A percentile compares a stretch with the other conserved stretches of the same genome.
Evolutionary conservation across 1,140 invertebrate species (phyloP).

Genomic region (Thalassaphorura encarpata): DNA sequence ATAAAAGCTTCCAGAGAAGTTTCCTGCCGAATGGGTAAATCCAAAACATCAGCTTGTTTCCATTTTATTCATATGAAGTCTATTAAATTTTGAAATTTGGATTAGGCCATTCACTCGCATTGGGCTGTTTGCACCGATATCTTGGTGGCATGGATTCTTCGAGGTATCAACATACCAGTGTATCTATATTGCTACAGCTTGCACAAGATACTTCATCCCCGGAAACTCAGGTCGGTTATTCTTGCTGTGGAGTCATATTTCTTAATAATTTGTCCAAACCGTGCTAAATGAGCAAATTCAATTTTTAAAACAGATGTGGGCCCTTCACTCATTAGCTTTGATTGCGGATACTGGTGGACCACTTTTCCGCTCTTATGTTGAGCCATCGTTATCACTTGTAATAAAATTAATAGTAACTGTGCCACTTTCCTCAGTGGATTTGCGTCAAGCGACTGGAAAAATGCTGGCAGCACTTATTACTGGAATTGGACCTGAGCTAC

Average conservation of each 20-base stretch:
- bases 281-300: neutral
- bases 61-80: constrained; percentile 1
- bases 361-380: constrained; percentile 95
- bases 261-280: neutral
- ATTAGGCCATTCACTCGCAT: constrained; percentile 64
- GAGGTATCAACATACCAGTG: constrained; percentile 83
- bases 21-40: constrained; percentile 66
- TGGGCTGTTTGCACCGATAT: constrained; percentile 84
- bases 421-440: constrained; percentile 78
- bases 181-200: constrained; percentile 84
- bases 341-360: constrained; percentile 96
- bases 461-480: constrained; percentile 87
- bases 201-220: constrained; percentile 85
- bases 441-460: constrained; percentile 90
- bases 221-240: constrained; percentile 67
- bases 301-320: constrained; percentile 66
- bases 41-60: neutral
- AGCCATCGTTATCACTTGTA: constrained; percentile 78
- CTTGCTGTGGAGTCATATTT: constrained; percentile 9
- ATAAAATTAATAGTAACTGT: constrained; percentile 81
- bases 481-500: constrained; percentile 94
- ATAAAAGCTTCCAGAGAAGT: constrained; percentile 80
- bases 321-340: constrained; percentile 84
- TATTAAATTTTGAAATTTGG: neutral
- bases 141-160: constrained; percentile 82